A percentile compares a stretch with the other conserved stretches of the same genome.
Conservation (phyloP, 2,888 invertebrate genomes). For the Cerastis leucographa region DNA sequence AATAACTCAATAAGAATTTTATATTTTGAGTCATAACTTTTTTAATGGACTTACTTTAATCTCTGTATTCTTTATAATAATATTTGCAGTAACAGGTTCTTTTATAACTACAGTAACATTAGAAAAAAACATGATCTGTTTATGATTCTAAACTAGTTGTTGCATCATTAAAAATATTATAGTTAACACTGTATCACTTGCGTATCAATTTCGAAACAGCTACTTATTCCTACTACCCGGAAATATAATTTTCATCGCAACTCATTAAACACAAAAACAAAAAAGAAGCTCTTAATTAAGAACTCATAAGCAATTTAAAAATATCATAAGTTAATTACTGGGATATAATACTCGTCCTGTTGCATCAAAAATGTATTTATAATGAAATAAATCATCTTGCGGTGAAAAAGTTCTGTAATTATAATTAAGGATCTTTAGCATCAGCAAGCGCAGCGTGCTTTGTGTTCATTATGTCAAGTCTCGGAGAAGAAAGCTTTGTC, state of each 20-base stretch:
- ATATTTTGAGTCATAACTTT: background rate
- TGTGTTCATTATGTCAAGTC: constrained; percentile 57
- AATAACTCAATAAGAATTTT: background rate
- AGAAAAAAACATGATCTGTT: background rate
- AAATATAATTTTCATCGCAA: constrained; percentile 41
- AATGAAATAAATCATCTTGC: constrained; percentile 61
- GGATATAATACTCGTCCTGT: constrained; percentile 53
- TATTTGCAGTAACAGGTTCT: background rate
- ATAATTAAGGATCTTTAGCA: constrained; percentile 49
- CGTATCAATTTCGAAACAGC: constrained; percentile 24
- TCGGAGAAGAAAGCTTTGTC: constrained; percentile 55
- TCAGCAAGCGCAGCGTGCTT: constrained; percentile 24
- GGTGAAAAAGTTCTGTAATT: constrained; percentile 52
- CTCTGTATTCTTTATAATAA: background rate
- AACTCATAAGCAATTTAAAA: constrained; percentile 53
- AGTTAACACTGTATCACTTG: background rate
- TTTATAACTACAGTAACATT: background rate
- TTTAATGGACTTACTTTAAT: background rate
- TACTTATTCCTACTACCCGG: constrained; percentile 24
- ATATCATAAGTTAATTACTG: constrained; percentile 59
- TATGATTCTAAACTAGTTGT: background rate
- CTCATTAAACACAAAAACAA: constrained; percentile 32
- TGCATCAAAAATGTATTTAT: constrained; percentile 62
- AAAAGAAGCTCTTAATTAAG: constrained; percentile 56
- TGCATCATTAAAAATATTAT: background rate